Conservation (phyloP, 2,797 vertebrate species). For the Pangasius macronema region DNA sequence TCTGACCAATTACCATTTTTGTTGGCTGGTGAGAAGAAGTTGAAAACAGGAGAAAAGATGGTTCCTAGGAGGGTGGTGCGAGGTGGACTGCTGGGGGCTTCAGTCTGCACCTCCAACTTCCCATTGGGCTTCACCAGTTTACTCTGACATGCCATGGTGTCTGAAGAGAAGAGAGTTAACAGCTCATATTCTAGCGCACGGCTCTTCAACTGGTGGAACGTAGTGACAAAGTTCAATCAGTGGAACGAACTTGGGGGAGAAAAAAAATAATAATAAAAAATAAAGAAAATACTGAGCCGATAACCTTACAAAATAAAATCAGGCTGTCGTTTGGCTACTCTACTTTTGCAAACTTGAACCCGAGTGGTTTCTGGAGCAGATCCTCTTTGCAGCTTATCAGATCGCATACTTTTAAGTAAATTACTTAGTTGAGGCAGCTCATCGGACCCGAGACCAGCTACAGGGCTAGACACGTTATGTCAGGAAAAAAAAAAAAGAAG, state of each 20-base stretch:
- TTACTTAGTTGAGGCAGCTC: neutral
- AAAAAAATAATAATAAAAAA: neutral
- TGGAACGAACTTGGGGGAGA: neutral
- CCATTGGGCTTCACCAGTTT: constrained; percentile 87
- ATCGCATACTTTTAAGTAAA: neutral
- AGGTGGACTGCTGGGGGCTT: constrained; percentile 77
- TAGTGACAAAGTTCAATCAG: neutral
- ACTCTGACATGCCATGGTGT: constrained; percentile 87
- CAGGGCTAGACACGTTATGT: neutral
- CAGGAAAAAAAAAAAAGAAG: neutral
- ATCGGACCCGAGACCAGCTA: neutral
- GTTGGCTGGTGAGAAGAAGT: constrained; percentile 90
- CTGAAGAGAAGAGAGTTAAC: constrained; percentile 59
- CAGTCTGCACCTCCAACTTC: constrained; percentile 80
- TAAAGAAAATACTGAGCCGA: neutral
- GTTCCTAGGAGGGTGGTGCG: constrained; percentile 86
- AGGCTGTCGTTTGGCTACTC: neutral
- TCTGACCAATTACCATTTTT: constrained; percentile 79
- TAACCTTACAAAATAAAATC: neutral
- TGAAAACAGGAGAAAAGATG: constrained; percentile 90
- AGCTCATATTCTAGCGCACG: neutral
- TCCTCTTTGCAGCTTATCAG: neutral
- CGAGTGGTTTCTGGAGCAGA: neutral
- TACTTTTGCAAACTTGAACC: neutral
- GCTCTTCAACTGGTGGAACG: neutral